Evolutionary conservation across 2,888 invertebrate species (phyloP).

Genomic region (Drosophila aldrichi): DNA sequence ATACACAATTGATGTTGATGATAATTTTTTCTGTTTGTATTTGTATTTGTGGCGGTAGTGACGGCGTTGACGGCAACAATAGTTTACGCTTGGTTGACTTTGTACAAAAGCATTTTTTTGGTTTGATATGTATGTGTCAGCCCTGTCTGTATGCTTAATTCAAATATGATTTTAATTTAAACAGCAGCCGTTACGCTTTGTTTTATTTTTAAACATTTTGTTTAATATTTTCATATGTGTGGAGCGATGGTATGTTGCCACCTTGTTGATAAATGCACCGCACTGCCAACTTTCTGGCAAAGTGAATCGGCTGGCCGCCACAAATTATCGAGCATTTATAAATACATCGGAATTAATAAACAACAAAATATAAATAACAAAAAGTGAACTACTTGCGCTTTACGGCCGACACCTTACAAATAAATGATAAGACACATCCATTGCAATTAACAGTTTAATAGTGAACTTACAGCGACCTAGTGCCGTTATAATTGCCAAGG

Average conservation of each 20-base stretch:
- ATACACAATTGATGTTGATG: constrained; percentile 60
- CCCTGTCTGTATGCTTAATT: constrained; percentile 19
- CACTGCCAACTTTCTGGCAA: constrained; percentile 33
- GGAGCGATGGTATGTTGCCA: constrained; percentile 49
- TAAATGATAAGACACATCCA: constrained; percentile 19
- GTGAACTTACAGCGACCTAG: constrained; percentile 43
- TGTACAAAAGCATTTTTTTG: constrained; percentile 17
- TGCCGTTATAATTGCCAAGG: constrained; percentile 21
- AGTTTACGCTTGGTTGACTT: constrained; percentile 45
- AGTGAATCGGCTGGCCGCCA: constrained; percentile 36
- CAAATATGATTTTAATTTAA: constrained; percentile 49
- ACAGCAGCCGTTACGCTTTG: constrained; percentile 53
- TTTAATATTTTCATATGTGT: constrained; percentile 49
- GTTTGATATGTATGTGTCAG: constrained; percentile 47
- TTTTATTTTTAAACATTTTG: constrained; percentile 74
- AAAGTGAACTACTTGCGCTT: constrained; percentile 16
- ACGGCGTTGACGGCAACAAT: constrained; percentile 32
- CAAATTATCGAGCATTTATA: constrained; percentile 28
- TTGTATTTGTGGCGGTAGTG: constrained; percentile 51
- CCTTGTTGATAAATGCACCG: constrained; percentile 23
- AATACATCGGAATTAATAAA: constrained; percentile 52
- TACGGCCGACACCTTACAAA: constrained; percentile 12
- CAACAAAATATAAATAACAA: constrained; percentile 59
- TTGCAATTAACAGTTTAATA: constrained; percentile 29
- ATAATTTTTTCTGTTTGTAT: constrained; percentile 38